Evolutionary conservation across 2,888 invertebrate genomes (phyloP), one percentile per base, ranked within the genome.

Genomic region (Nomada ruficornis): DNA sequence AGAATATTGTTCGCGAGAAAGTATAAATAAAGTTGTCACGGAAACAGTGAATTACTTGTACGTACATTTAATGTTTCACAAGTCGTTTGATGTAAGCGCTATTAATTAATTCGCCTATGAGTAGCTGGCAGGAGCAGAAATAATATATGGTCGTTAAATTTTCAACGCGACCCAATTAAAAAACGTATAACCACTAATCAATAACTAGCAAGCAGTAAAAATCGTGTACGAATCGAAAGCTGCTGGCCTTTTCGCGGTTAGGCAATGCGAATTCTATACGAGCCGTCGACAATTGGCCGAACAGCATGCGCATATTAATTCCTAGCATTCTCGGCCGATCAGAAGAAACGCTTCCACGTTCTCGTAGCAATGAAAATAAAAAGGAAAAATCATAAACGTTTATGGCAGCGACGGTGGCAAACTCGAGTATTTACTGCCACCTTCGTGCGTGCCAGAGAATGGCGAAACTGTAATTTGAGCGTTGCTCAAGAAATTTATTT

Each of bases 181-280:
- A 7, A 10, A 0, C 18, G 47, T 44, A 57, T 23, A 23, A 42
- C 23, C 23, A 10, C 26, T n/a, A 18, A 42, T 68, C 57, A 54
- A 68, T 68, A 57, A 68, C 15, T 18, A 47, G 15, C 44, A 9
- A 15, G 5, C 23, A 26, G 15, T 26, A 47, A 29, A 26, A 44
- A 57, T 15, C 9, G n/a, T 15, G 11, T 23, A 11, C 20, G 1
- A 64, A 26, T 64, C 64, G 64, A 64, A 64, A 26, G 64, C 64
- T 18, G 57, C 44, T 59, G 69, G 69, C 68, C 54, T 64, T 47
- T 64, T 47, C 64, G 10, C 55, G 36, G 29, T 68, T 57, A n/a
- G 23, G 26, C 59, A 57, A 69, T n/a, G 3, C 42, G 55, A 69
- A 59, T 59, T 69, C 26, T 15, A 23, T 26, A 7, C 26, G 10